Conservation (phyloP, 2,888 invertebrate genomes). For the Sarcophaga subvicina region DNA sequence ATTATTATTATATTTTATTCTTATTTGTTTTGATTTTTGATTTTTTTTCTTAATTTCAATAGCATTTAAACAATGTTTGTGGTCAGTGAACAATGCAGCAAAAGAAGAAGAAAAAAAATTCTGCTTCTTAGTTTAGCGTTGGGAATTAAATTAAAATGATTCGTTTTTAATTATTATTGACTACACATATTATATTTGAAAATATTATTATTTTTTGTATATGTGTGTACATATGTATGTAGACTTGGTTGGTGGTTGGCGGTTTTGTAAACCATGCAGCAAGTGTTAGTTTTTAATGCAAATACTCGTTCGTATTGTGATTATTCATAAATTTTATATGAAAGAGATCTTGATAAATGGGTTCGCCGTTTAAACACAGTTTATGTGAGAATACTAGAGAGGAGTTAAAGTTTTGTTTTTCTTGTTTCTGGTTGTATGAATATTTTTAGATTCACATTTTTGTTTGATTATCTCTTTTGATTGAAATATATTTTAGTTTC, state of each 20-base stretch:
- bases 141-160: conserved; percentile 12
- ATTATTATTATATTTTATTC: conserved; percentile 19
- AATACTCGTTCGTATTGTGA: too few species aligned
- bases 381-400: not conserved
- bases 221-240: too few species aligned
- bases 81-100: conserved; percentile 29
- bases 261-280: not conserved
- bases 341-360: conserved; percentile 39
- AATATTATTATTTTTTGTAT: too few species aligned
- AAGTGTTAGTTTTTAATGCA: conserved; percentile 6
- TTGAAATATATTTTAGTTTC: not conserved
- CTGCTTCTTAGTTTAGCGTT: not conserved
- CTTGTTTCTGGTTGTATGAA: not conserved
- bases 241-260: too few species aligned
- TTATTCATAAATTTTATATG: too few species aligned
- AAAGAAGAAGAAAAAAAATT: not conserved
- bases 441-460: not conserved
- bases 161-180: conserved; percentile 20
- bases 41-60: not conserved
- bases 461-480: not conserved
- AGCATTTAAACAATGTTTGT: conserved; percentile 44
- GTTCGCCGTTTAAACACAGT: conserved; percentile 1
- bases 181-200: too few species aligned
- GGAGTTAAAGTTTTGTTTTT: not conserved
- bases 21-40: too few species aligned